Evolutionary conservation across 2,113 vertebrate genomes (phyloP).

Genomic region (Junco hyemalis): DNA sequence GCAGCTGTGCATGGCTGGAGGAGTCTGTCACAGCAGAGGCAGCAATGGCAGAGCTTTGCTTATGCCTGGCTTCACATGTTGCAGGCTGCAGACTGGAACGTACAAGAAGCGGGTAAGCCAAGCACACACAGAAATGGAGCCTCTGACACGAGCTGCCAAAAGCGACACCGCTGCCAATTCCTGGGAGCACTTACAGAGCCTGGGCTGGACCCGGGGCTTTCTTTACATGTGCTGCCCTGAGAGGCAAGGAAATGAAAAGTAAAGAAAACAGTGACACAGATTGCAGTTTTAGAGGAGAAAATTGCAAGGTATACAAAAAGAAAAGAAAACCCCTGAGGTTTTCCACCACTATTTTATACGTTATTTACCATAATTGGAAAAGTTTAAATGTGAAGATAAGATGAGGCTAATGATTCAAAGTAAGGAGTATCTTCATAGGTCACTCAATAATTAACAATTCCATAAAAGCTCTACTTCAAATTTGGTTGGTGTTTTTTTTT

Average conservation of each 20-base stretch:
- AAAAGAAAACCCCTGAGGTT: background rate
- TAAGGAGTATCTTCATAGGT: background rate
- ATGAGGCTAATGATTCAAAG: background rate
- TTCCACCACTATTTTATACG: background rate
- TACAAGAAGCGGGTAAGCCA: background rate
- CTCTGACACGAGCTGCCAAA: background rate
- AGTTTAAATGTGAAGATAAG: background rate
- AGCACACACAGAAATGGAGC: background rate
- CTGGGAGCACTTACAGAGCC: slow-evolving; percentile 76
- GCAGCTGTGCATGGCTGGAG: background rate
- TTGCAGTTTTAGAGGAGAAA: background rate
- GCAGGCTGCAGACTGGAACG: background rate
- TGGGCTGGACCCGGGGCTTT: slow-evolving; percentile 63
- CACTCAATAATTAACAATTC: background rate
- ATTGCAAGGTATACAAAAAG: background rate
- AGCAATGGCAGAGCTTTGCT: background rate
- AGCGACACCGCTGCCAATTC: background rate
- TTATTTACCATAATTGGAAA: background rate
- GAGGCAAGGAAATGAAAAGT: background rate
- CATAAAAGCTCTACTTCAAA: background rate
- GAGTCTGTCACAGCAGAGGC: background rate
- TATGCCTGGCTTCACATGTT: background rate
- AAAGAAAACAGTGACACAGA: background rate
- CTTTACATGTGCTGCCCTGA: slow-evolving; percentile 69
- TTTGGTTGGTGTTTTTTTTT: background rate